phyloP scores from a whole-genome alignment of 2,113 vertebrate species.

The Alexandromys fortis region DNA sequence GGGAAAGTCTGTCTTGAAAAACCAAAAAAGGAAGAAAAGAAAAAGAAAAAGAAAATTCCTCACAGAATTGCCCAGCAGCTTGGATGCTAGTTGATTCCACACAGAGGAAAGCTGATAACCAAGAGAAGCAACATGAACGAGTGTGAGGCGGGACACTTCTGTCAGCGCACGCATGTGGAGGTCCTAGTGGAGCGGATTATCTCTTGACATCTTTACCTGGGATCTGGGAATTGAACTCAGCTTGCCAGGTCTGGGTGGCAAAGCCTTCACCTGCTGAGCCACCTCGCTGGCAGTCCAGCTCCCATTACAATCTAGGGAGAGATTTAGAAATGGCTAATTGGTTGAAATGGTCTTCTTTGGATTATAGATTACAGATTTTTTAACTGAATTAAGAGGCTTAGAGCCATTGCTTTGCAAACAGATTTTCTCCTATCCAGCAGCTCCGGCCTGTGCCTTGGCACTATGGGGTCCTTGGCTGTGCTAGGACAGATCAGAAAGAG shows the following conservation, averaged over 20 bases:
- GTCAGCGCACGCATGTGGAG: accelerated
- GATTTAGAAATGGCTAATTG: conserved; percentile 14
- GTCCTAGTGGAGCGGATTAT: neutral
- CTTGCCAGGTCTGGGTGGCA: too few species aligned
- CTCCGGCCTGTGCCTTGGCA: neutral
- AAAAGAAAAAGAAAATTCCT: neutral
- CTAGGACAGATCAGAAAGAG: neutral
- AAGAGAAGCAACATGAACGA: neutral
- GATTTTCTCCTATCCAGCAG: conserved; percentile 7
- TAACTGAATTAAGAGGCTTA: neutral
- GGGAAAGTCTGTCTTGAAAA: neutral
- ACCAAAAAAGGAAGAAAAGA: too few species aligned
- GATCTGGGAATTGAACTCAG: neutral
- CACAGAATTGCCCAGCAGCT: neutral
- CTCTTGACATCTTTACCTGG: neutral
- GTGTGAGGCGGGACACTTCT: neutral
- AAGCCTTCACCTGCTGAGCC: neutral
- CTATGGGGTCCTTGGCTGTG: neutral
- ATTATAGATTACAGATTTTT: neutral
- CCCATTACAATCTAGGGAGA: neutral
- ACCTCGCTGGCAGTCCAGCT: neutral
- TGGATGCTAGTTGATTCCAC: too few species aligned
- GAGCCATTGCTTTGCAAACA: conserved; percentile 15
- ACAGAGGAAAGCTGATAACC: neutral
- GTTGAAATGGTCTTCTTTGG: neutral